Conservation (phyloP, 2,113 vertebrate genomes). For the Vombatus ursinus region DNA sequence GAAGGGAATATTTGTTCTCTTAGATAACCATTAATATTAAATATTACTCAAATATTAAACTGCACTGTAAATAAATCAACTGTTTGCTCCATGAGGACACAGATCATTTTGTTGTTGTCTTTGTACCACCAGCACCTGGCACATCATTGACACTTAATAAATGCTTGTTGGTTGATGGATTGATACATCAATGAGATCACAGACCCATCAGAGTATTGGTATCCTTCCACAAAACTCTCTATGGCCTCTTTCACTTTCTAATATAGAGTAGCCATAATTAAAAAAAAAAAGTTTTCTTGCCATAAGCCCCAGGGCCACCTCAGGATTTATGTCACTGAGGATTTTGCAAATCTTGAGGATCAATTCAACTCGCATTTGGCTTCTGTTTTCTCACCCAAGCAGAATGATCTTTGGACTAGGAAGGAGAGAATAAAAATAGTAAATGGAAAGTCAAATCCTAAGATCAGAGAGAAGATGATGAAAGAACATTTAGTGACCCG, state of each 20-base stretch:
- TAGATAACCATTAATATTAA: not conserved
- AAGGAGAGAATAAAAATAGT: not conserved
- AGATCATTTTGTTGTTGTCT: not conserved
- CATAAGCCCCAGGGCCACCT: not conserved
- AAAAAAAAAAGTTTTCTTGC: not conserved
- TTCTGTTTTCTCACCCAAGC: not conserved
- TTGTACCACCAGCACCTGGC: not conserved
- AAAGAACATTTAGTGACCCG: not conserved
- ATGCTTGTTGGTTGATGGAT: not conserved
- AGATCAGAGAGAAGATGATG: not conserved
- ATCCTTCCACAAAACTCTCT: not conserved
- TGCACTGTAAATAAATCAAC: not conserved
- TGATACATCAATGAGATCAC: not conserved
- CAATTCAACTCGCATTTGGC: not conserved
- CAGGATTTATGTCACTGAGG: not conserved
- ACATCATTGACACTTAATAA: not conserved
- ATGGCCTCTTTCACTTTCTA: not conserved
- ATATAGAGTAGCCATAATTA: not conserved
- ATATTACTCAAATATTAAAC: not conserved
- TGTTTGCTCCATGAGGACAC: not conserved
- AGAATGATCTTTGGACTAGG: not conserved
- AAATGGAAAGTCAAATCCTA: not conserved
- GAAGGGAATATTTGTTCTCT: not conserved
- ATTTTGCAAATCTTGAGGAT: not conserved
- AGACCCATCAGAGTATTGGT: not conserved